Evolutionary conservation across 2,888 invertebrate species (phyloP).

Genomic region (Acholoe squamosa): DNA sequence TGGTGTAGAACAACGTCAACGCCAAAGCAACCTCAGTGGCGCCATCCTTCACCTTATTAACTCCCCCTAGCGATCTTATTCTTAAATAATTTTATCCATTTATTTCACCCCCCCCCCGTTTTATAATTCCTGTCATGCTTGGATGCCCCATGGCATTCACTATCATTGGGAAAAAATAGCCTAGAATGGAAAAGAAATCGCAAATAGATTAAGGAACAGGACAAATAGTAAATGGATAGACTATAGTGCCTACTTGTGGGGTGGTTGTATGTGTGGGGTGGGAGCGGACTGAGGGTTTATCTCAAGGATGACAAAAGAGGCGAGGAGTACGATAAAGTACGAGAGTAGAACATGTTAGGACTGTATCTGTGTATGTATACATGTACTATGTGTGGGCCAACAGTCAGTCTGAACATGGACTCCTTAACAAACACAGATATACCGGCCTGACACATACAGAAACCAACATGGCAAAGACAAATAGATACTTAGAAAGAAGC

Average conservation of each 20-base stretch:
- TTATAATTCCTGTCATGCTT: no score
- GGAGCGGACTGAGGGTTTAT: background rate
- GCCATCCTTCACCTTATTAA: background rate
- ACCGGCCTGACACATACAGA: background rate
- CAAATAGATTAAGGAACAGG: no score
- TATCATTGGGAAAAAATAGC: no score
- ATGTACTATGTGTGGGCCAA: no score
- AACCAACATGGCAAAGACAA: background rate
- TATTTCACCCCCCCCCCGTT: no score
- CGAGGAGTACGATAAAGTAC: background rate
- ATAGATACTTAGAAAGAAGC: constrained; percentile 26
- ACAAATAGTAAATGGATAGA: background rate
- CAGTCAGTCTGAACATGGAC: background rate
- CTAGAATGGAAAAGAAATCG: background rate
- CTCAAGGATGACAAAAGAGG: background rate
- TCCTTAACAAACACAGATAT: background rate
- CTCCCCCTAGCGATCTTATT: no score
- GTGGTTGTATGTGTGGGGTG: background rate
- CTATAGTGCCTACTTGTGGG: background rate
- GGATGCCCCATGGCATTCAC: no score
- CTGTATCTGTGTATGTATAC: no score
- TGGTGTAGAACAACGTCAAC: background rate
- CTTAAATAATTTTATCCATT: no score
- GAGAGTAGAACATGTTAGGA: background rate
- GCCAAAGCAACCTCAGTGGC: background rate